Base-by-base conservation (phyloP, 2,797 vertebrate species). In the Trematocara caparti region DNA sequence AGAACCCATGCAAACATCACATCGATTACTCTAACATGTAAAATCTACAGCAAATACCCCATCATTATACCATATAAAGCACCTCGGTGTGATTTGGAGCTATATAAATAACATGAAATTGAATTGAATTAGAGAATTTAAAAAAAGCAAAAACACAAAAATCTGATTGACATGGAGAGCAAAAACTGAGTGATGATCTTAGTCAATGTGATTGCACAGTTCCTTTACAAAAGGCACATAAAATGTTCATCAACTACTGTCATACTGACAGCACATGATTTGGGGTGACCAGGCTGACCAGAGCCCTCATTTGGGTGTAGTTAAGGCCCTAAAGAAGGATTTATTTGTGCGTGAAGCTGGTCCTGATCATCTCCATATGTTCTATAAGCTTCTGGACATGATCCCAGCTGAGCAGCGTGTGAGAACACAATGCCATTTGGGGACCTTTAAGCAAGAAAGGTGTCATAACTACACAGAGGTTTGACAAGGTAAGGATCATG, bases 291-390 rank as follows among this genome's bases (percentile, higher is more conserved):
- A 57, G 75, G 74, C 79, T 82, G 90, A 90, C 87, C 86, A 90
- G 81, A 89, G 84, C 86, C 83, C 78, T 92, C 80, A 92, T 92
- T 89, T 88, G 79, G 72, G 74, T 83, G 80, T 55, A 81, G 73
- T 87, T 84, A 78, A 78, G 84, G 75, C 72, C 80, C 82, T 85
- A 66, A 83, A 78, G 72, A 76, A 57, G 76, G 83, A 81, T 91
- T 92, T 88, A 73, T 85, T 72, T 79, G 62, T 78, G 51, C 51
- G 51, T 73, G 24, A 75, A 84, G 83, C n/a, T 80, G 76, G 64
- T 86, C 19, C 64, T 90, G 92, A 95, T 95, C 87, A 84, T 86
- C 90, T 89, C 92, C 94, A 95, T 93, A 94, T 95, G 94, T 83
- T 77, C 57, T 76, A 24, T 30, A 32, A 83, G 84, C 90, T 90